Conservation (phyloP, 2,888 invertebrate species). For the Eupithecia subfuscata region DNA sequence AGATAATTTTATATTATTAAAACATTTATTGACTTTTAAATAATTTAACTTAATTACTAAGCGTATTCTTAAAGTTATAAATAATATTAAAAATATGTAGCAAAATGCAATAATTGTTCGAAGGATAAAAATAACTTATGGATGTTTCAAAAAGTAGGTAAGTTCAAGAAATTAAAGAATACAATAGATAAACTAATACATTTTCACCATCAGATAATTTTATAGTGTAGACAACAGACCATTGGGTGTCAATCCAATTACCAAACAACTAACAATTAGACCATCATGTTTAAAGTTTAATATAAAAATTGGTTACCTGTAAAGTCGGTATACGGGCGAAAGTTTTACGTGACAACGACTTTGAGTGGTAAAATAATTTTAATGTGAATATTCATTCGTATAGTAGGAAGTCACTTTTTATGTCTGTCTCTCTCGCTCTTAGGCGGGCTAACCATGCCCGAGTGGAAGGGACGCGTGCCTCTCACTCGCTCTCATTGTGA, state of each 20-base stretch:
- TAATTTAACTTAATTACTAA: slow-evolving; percentile 81
- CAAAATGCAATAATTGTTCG: slow-evolving; percentile 68
- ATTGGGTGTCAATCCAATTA: neutral
- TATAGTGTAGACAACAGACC: neutral
- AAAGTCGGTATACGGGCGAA: too few species aligned
- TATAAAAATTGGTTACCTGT: too few species aligned
- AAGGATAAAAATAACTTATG: slow-evolving; percentile 4
- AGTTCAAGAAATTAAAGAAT: neutral
- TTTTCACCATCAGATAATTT: neutral
- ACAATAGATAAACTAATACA: neutral
- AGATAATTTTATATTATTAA: slow-evolving; percentile 63
- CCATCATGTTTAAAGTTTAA: neutral
- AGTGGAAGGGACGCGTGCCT: too few species aligned
- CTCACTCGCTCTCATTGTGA: too few species aligned
- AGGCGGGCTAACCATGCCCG: too few species aligned
- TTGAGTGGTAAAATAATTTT: too few species aligned
- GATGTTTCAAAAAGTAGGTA: neutral
- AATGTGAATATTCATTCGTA: too few species aligned
- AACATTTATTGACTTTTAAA: slow-evolving; percentile 83
- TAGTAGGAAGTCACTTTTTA: too few species aligned
- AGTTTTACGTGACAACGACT: too few species aligned
- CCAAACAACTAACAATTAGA: neutral
- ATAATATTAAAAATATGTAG: slow-evolving; percentile 63
- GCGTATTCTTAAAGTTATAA: slow-evolving; percentile 74
- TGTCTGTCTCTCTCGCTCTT: too few species aligned